A percentile compares a stretch with the other conserved stretches of the same genome.
These are phyloP conservation scores for Syrrhaptes paradoxus DNA, from an alignment of 2,113 vertebrate species.

Conservation along the genomic window DNA sequence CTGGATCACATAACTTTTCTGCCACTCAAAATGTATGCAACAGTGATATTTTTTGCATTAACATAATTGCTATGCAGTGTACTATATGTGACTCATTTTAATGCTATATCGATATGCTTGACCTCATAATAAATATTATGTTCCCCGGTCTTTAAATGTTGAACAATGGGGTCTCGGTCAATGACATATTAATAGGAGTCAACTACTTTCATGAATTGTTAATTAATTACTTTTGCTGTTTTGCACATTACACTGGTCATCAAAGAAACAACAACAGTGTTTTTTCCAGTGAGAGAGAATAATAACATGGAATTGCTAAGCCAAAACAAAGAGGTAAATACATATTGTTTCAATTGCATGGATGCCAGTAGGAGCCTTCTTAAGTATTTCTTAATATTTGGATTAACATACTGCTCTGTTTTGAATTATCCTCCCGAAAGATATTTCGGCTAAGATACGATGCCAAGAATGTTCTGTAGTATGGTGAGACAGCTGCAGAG, in stretches of 20 bases:
- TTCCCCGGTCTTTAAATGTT: conserved; percentile 63
- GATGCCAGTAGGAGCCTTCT: background rate
- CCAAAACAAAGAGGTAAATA: background rate
- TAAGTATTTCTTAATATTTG: conserved; percentile 1
- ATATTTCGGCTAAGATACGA: background rate
- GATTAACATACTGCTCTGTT: background rate
- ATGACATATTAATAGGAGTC: conserved; percentile 66
- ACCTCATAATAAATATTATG: conserved; percentile 69
- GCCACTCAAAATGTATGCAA: background rate
- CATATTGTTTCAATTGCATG: background rate
- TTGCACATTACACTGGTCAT: conserved; percentile 40
- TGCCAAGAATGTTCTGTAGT: background rate
- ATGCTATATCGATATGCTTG: conserved; percentile 62
- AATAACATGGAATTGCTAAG: background rate
- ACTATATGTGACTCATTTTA: conserved; percentile 70
- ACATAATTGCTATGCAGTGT: conserved; percentile 35
- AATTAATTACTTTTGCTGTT: conserved; percentile 70
- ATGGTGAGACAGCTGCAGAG: background rate
- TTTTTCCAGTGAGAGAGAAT: background rate
- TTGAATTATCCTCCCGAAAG: background rate
- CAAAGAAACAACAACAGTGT: conserved; percentile 11
- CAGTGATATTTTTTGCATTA: conserved; percentile 20
- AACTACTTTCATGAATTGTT: conserved; percentile 73
- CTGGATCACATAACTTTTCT: background rate
- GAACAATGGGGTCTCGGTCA: conserved; percentile 55